phyloP scores from a whole-genome alignment of 2,888 invertebrate genomes.

The Tetanocera ferruginea region DNA sequence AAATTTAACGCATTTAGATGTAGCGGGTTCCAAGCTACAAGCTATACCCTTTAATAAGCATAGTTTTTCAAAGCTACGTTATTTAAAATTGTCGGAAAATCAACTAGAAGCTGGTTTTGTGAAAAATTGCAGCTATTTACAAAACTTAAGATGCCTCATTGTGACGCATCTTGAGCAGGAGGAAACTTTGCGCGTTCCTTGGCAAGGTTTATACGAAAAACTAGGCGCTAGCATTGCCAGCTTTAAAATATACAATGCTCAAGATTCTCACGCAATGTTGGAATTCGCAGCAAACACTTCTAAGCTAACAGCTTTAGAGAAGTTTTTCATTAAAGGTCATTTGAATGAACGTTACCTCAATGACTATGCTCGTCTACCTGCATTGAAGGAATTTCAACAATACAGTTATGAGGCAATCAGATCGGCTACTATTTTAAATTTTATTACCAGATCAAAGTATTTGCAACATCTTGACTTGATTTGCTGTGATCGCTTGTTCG shows the following conservation, averaged over 20 bases:
- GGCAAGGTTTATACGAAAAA: not conserved
- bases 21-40: not conserved
- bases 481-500: not conserved
- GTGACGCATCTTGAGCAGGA: not conserved
- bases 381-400: not conserved
- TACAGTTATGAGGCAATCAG: not conserved
- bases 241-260: not conserved
- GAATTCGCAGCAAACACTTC: not conserved
- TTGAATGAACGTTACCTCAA: not conserved
- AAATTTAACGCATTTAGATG: slow-evolving; percentile 23
- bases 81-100: slow-evolving; percentile 2
- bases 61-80: not conserved
- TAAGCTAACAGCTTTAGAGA: not conserved
- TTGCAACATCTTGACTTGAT: slow-evolving; percentile 4
- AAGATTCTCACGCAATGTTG: not conserved
- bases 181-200: not conserved
- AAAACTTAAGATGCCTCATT: not conserved
- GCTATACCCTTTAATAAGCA: not conserved
- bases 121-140: not conserved
- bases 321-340: not conserved
- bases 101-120: not conserved
- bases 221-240: not conserved
- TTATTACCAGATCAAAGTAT: not conserved
- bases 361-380: not conserved
- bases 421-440: not conserved